Evolutionary conservation across 2,888 invertebrate species (phyloP), one percentile per base, ranked within the genome.

Genomic region (Watsonalla cultraria): DNA sequence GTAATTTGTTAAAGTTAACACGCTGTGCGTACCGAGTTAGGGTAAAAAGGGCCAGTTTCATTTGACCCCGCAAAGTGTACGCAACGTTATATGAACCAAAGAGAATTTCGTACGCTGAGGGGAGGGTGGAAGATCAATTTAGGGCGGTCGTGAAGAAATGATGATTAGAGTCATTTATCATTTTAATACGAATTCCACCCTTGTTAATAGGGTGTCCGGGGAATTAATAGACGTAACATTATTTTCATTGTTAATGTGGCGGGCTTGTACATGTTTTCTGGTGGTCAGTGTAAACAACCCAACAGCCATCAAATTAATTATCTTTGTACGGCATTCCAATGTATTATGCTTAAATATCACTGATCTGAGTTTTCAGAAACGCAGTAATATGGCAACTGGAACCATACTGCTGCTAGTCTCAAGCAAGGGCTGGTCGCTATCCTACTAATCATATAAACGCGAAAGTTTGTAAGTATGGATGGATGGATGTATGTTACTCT

Each of bases 1-100:
- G 84, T 80, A 85, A 89, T 89, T 88, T 88, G 87, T 89, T 85
- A 85, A 85, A 86, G 84, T 87, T 86, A 87, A 82, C 86, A 80
- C 82, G 80, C 73, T 78, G 71, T 68, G 65, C 76, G 72, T 73
- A 73, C 73, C 68, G 63, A 81, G 77, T 76, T 83, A 74, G 84
- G 87, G 86, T 85, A 79, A 67, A 63, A 64, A 51, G 54, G 62
- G 66, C 87, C 80, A 81, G 54, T 60, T 52, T 60, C 60, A 35
- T 33, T 39, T 62, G 85, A 71, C 57, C 80, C 68, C 56, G 60
- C 51, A 37, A 37, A 9, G 45, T 52, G 53, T 37, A 59, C 54
- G 55, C 35, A 55, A 51, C 48, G 8, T 51, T 49, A 52, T 54
- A 52, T 54, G 58, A 56, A 7, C 15, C 33, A 35, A 49, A 34